These are phyloP conservation scores for Parelbella ahira DNA, from an alignment of 2,888 invertebrate genomes.

Conservation along the genomic window DNA sequence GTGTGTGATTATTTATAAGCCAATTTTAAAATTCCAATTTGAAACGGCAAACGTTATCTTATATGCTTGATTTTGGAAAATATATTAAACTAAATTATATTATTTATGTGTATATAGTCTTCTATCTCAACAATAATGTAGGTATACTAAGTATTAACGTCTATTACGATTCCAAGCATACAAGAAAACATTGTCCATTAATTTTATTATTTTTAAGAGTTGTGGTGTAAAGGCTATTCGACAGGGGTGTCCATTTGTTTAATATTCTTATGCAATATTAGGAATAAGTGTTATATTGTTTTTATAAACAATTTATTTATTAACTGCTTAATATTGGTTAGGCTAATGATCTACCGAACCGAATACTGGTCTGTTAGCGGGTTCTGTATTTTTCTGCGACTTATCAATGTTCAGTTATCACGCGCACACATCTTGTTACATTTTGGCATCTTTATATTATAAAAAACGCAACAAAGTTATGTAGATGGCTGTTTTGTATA, in stretches of 20 bases:
- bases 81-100: slow-evolving; percentile 32
- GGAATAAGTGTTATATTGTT: slow-evolving; percentile 79
- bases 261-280: slow-evolving; percentile 78
- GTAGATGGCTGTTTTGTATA: slow-evolving; percentile 1
- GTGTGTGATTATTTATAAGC: slow-evolving; percentile 22
- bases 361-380: slow-evolving; percentile 37
- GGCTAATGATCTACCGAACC: slow-evolving; percentile 49
- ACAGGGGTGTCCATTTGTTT: slow-evolving; percentile 60
- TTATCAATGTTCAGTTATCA: too few species aligned
- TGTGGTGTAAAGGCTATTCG: slow-evolving; percentile 35
- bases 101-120: slow-evolving; percentile 40
- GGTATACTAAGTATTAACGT: slow-evolving; percentile 16
- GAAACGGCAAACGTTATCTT: slow-evolving; percentile 25
- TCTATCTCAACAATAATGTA: slow-evolving; percentile 13
- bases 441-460: background rate
- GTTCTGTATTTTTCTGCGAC: slow-evolving; percentile 14
- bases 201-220: slow-evolving; percentile 36
- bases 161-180: slow-evolving; percentile 32
- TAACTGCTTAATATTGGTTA: slow-evolving; percentile 53
- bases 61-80: slow-evolving; percentile 34
- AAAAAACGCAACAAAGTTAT: slow-evolving; percentile 20
- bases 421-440: background rate
- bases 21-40: slow-evolving; percentile 21
- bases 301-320: slow-evolving; percentile 72
- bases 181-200: slow-evolving; percentile 37